Percentiles rank a stretch among this genome's conserved stretches.
These are phyloP conservation scores for Rhingia rostrata DNA, from an alignment of 2,888 invertebrate genomes.

Conservation along the genomic window DNA sequence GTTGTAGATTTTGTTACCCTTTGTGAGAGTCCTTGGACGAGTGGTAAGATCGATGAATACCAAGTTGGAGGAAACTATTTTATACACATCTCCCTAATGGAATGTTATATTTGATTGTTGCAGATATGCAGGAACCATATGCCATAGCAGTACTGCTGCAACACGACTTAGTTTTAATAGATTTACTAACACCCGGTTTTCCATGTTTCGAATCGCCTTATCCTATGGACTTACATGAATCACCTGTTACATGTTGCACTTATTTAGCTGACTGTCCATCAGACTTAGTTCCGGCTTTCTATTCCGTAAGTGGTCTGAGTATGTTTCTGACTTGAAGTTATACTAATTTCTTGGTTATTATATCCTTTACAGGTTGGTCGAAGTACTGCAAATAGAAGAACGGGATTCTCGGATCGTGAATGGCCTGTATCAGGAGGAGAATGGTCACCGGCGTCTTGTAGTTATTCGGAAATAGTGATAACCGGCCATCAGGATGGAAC, in stretches of 20 bases:
- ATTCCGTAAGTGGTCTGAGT: conserved; percentile 86
- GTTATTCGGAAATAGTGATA: conserved; percentile 98
- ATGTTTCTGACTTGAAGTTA: background rate
- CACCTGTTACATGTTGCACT: conserved; percentile 97
- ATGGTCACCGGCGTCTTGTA: conserved; percentile 97
- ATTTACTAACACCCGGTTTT: conserved; percentile 96
- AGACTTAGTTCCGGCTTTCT: conserved; percentile 98
- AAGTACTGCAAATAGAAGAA: conserved; percentile 88
- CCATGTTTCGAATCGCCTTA: conserved; percentile 99
- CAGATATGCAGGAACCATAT: conserved; percentile 98
- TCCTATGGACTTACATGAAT: conserved; percentile 99
- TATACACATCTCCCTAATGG: conserved; percentile 24
- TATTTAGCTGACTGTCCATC: conserved; percentile 99
- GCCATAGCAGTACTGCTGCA: conserved; percentile 98
- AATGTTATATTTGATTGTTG: conserved; percentile 73
- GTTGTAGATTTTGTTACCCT: conserved; percentile 98
- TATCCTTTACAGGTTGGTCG: conserved; percentile 86
- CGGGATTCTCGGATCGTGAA: conserved; percentile 94
- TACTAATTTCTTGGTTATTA: background rate
- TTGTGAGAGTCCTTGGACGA: conserved; percentile 96
- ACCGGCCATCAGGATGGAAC: conserved; percentile 99
- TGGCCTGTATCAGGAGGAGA: conserved; percentile 99
- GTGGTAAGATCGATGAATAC: conserved; percentile 85
- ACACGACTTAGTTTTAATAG: conserved; percentile 98
- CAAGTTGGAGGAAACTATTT: background rate